Base-by-base conservation (phyloP, 2,113 vertebrate species). In the Ptilonorhynchus violaceus region DNA sequence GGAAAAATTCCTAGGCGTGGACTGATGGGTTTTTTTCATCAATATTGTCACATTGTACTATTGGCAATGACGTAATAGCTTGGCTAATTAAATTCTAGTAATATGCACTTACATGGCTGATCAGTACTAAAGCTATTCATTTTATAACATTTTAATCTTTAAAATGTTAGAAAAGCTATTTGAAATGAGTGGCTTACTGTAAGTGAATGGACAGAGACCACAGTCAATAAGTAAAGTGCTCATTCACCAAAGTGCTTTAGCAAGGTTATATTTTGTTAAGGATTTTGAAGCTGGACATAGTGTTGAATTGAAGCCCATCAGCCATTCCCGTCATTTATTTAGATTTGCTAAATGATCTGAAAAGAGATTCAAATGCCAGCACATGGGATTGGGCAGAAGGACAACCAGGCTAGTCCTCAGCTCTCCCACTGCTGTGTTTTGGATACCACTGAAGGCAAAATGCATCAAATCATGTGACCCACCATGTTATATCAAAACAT, bases 81-180 rank as follows among this genome's bases (percentile, higher is more conserved):
- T 78, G 86, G 68, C 88, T 94, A 94, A 93, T 96, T 96, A 94
- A 92, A 90, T 94, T 95, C 75, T 74, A 88, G 90, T 93, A 94
- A 76, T 86, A 83, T 90, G 88, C 66, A 89, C 77, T 96, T 95
- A 93, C 18, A 63, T 58, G 88, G 73, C 83, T 94, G 93, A 96
- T 96, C 93, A 90, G 81, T 96, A 90, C 59, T 94, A 75, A 94
- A 92, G 88, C 79, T 96, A 96, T 96, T 93, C 53, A 89, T 94
- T 96, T 96, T 90, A 79, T 92, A 94, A 93, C 20, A 84, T 95
- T 96, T 87, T 96, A 96, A 97, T 96, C 96, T 96, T 94, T 84
- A 95, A 96, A 97, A 97, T 93, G 92, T 84, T 95, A 92, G 73
- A 84, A 93, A 97, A 93, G 85, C 93, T 93, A 92, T 97, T 96